Evolutionary conservation across 2,113 vertebrate genomes (phyloP).

Genomic region (Cheirogaleus medius): DNA sequence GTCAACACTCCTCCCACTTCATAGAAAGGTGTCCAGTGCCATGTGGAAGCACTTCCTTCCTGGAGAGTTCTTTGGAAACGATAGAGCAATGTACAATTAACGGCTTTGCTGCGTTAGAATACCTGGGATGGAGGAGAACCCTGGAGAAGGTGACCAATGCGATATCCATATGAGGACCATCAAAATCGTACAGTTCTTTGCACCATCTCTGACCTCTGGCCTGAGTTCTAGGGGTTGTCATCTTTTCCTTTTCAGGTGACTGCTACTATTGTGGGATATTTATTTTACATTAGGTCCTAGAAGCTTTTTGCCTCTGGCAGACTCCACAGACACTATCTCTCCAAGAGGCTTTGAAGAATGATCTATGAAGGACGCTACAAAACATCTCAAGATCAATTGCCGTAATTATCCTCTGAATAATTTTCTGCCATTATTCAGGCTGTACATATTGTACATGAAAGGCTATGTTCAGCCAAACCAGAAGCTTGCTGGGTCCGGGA

Average conservation of each 20-base stretch:
- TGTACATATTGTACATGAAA: slow-evolving; percentile 71
- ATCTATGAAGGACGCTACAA: slow-evolving; percentile 61
- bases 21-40: not conserved
- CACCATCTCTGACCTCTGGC: not conserved
- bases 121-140: not conserved
- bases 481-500: slow-evolving; percentile 68
- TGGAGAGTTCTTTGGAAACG: not conserved
- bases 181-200: rapidly evolving
- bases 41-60: not conserved
- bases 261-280: not conserved
- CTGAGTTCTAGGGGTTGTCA: rapidly evolving
- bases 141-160: not conserved
- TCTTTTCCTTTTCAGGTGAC: not conserved
- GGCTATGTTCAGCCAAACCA: slow-evolving; percentile 64
- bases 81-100: not conserved
- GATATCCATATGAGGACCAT: not conserved
- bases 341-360: slow-evolving; percentile 72
- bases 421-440: slow-evolving; percentile 73
- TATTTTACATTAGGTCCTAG: not conserved
- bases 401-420: slow-evolving; percentile 77
- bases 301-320: slow-evolving; percentile 39
- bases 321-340: not conserved
- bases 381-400: slow-evolving; percentile 77
- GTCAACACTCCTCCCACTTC: not conserved
- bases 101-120: not conserved